Evolutionary conservation across 2,797 vertebrate genomes (phyloP).

Genomic region (Pitangus sulphuratus): DNA sequence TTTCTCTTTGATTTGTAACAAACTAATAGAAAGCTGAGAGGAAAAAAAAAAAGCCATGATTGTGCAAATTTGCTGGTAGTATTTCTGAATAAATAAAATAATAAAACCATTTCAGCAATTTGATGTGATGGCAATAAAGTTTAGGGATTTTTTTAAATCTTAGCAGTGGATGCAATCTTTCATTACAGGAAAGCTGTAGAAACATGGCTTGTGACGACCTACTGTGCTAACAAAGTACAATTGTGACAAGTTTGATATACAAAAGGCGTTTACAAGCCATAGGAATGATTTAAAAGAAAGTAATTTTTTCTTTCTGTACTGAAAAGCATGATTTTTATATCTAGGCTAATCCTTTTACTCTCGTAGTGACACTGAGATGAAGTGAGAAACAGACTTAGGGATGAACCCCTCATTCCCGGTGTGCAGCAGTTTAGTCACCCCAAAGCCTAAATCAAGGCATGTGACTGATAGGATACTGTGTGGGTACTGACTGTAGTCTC

Average conservation of each 20-base stretch:
- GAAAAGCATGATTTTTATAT: not conserved
- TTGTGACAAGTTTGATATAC: not conserved
- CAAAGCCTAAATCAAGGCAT: not conserved
- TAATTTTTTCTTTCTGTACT: not conserved
- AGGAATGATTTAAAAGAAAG: not conserved
- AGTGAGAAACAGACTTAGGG: not conserved
- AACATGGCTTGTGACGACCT: not conserved
- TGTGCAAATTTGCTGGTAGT: not conserved
- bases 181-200: not conserved
- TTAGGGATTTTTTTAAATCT: not conserved
- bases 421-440: not conserved
- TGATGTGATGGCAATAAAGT: not conserved
- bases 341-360: not conserved
- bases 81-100: not conserved
- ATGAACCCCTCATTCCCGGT: not conserved
- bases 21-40: not conserved
- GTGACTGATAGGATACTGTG: accelerated
- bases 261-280: not conserved
- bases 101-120: not conserved
- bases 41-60: not conserved
- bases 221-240: not conserved
- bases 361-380: not conserved
- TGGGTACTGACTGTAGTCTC: not conserved
- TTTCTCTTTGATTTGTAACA: not conserved
- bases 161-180: not conserved